Base-by-base conservation (phyloP, 1,140 invertebrate genomes). In the Physella acuta region DNA sequence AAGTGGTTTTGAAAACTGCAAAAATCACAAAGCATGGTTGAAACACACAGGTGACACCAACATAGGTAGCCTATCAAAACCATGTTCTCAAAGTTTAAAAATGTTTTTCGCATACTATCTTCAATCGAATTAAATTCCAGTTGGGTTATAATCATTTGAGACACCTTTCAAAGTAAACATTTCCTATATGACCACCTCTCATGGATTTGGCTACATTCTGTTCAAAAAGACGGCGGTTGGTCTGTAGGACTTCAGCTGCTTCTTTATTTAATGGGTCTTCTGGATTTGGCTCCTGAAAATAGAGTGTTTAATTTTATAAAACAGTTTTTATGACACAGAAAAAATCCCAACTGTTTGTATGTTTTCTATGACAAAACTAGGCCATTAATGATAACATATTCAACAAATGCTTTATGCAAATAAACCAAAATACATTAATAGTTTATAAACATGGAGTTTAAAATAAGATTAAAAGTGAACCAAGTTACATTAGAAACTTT, bases 191-290 rank as follows among this genome's bases (percentile, higher is more conserved):
- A 53, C 95, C 95, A 62, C 95, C 96, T 71, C 93, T 88, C 93
- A 98, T 97, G 26, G 95, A 94, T 86, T 96, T 94, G 69, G 92
- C 89, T 37, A 98, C 96, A 86, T 98, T 98, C 79, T 95, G 93
- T 85, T 98, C 96, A 85, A 99, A 99, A 66, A 94, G 87, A 78
- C 94, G 89, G 84, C 94, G 88, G 85, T 98, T 98, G 80, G 91
- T 95, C 83, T 97, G 94, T 67, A 99, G 87, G 37, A 98, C 94
- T 84, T 98, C 95, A 28, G 97, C 97, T n/a, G 97, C 97, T 87
- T 99, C 96, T 88, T 98, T 98, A 84, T 99, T 99, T 66, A 99
- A 84, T 33, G 96, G 97, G 88, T 99, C 97, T 87, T 99, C 96
- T 20, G 96, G 94, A 87, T 98, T 99, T 56, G 97, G 97, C 88